A percentile compares a stretch with the other conserved stretches of the same genome.
Conservation (phyloP, 2,888 invertebrate genomes). For the Lumbricus terrestris region DNA sequence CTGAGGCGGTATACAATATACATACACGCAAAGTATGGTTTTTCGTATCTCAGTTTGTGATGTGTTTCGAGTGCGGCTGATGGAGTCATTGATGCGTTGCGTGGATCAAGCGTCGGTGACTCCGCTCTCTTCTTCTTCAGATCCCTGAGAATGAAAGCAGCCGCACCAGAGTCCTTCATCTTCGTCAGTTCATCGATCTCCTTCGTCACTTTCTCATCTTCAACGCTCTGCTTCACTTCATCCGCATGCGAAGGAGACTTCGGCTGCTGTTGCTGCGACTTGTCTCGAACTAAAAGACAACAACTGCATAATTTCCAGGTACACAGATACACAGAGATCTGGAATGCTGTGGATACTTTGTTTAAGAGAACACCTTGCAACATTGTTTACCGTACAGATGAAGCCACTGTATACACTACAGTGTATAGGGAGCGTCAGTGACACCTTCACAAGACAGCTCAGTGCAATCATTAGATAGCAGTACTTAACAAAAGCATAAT, state of each 20-base stretch:
- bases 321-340: background rate
- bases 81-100: conserved; percentile 95
- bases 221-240: conserved; percentile 78
- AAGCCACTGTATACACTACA: too few species aligned
- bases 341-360: too few species aligned
- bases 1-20: background rate
- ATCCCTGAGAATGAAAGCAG: conserved; percentile 34
- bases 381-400: too few species aligned
- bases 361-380: too few species aligned
- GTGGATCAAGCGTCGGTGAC: conserved; percentile 70
- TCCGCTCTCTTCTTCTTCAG: conserved; percentile 26
- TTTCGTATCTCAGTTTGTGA: conserved; percentile 77
- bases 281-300: conserved; percentile 23
- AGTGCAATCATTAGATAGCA: too few species aligned
- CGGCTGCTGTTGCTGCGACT: background rate
- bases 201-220: conserved; percentile 63
- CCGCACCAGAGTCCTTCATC: conserved; percentile 64
- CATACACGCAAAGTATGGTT: conserved; percentile 92
- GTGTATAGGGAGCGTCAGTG: too few species aligned
- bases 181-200: conserved; percentile 89
- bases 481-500: too few species aligned
- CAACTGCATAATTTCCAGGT: background rate
- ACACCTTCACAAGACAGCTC: too few species aligned
- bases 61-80: conserved; percentile 63
- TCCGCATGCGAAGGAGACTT: conserved; percentile 23